Evolutionary conservation across 2,888 invertebrate genomes (phyloP).

Genomic region (Melieria omissa): DNA sequence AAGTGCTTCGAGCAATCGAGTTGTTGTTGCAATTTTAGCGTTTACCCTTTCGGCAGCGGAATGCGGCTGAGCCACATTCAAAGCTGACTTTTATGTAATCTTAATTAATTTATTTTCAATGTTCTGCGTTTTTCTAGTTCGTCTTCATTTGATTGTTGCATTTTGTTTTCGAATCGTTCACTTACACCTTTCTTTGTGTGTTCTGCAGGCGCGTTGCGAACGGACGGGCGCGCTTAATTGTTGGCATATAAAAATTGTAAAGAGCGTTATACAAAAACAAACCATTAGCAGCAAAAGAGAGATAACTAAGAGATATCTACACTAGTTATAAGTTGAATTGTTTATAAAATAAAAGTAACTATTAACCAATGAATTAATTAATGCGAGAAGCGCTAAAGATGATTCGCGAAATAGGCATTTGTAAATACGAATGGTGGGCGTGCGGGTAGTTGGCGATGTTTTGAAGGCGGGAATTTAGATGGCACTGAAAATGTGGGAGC

Average conservation of each 20-base stretch:
- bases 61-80: slow-evolving; percentile 58
- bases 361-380: too few relatives aligned
- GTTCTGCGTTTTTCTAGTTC: not conserved
- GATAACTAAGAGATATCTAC: slow-evolving; percentile 28
- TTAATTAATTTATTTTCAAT: not conserved
- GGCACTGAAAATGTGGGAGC: too few relatives aligned
- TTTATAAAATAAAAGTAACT: slow-evolving; percentile 16
- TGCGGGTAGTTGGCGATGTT: too few relatives aligned
- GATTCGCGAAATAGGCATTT: too few relatives aligned
- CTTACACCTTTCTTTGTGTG: not conserved
- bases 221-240: too few relatives aligned
- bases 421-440: too few relatives aligned
- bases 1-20: too few relatives aligned
- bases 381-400: too few relatives aligned
- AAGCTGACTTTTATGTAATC: too few relatives aligned
- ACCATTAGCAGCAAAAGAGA: not conserved
- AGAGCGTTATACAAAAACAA: not conserved
- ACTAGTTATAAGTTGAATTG: slow-evolving; percentile 34
- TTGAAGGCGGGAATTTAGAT: too few relatives aligned
- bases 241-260: not conserved
- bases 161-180: not conserved
- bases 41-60: slow-evolving; percentile 19
- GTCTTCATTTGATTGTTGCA: not conserved
- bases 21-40: slow-evolving; percentile 48
- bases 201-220: too few relatives aligned